A percentile compares a stretch with the other conserved stretches of the same genome.
phyloP scores from a whole-genome alignment of 2,797 vertebrate species.

The Gambelia wislizenii region DNA sequence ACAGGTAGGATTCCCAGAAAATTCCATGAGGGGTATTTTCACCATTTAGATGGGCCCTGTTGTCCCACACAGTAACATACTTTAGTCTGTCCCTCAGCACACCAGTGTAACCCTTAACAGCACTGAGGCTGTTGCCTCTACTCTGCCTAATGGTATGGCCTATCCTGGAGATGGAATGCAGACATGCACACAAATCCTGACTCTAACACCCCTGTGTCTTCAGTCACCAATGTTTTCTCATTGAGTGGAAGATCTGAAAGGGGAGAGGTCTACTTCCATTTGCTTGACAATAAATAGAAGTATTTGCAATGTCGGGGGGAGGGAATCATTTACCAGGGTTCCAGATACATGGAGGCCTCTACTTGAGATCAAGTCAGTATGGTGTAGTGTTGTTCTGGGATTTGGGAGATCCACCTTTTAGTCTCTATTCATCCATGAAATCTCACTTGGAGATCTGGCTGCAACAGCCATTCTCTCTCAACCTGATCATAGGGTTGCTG shows the following conservation, averaged over 20 bases:
- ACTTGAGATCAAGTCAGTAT: not conserved
- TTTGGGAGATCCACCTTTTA: too few relatives aligned
- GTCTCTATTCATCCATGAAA: too few relatives aligned
- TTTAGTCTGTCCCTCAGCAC: too few relatives aligned
- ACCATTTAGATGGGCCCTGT: too few relatives aligned
- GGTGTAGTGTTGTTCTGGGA: too few relatives aligned
- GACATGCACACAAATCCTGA: not conserved
- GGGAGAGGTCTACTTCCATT: not conserved
- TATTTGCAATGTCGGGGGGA: not conserved
- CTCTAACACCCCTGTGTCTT: not conserved
- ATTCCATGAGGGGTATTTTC: too few relatives aligned
- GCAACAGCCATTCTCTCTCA: too few relatives aligned
- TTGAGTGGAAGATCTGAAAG: not conserved
- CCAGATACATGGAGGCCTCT: not conserved
- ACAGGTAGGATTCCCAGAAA: too few relatives aligned
- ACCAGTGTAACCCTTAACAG: not conserved
- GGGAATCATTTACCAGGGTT: not conserved
- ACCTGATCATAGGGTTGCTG: too few relatives aligned
- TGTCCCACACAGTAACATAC: not conserved
- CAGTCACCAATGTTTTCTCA: not conserved
- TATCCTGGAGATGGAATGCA: too few relatives aligned
- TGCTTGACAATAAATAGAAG: not conserved
- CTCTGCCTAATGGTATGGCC: not conserved
- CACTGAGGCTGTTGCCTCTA: not conserved
- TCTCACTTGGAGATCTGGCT: too few relatives aligned